These are phyloP conservation scores for Micromussa lordhowensis DNA, from an alignment of 92 coral and sea anemone genomes.

Conservation along the genomic window DNA sequence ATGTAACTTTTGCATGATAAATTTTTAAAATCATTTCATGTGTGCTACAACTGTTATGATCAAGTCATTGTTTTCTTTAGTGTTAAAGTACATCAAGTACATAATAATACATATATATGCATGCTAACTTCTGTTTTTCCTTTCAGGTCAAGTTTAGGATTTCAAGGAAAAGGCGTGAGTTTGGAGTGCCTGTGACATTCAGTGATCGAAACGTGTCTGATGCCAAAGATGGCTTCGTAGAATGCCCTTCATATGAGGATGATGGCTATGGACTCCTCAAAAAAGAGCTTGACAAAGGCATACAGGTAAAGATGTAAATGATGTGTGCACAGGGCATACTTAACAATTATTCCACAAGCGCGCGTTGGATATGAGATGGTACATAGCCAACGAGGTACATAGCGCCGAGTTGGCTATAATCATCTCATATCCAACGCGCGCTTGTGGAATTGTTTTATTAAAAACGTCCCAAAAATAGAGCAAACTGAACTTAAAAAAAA, in stretches of 20 bases:
- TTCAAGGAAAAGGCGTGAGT: conserved; percentile 91
- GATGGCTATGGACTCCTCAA: conserved; percentile 80
- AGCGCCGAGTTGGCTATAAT: too few relatives aligned
- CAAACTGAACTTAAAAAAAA: too few relatives aligned
- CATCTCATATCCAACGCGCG: too few relatives aligned
- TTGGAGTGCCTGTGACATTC: conserved; percentile 90
- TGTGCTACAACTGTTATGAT: not conserved
- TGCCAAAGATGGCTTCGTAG: conserved; percentile 94
- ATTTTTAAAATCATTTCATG: too few relatives aligned
- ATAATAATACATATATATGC: not conserved
- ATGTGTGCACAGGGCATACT: too few relatives aligned
- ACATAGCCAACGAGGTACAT: too few relatives aligned
- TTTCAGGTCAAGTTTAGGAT: conserved; percentile 86
- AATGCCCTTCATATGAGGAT: conserved; percentile 96
- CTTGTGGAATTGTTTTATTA: too few relatives aligned
- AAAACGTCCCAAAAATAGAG: too few relatives aligned
- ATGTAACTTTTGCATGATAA: too few relatives aligned
- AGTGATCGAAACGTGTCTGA: conserved; percentile 83
- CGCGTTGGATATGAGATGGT: too few relatives aligned
- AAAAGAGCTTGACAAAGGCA: conserved; percentile 86
- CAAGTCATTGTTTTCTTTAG: not conserved
- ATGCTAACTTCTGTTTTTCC: not conserved
- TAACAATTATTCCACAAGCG: too few relatives aligned
- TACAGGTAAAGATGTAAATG: conserved; percentile 70
- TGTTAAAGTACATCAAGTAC: not conserved